Evolutionary conservation across 2,888 invertebrate genomes (phyloP).

Genomic region (Drosophila putrida): DNA sequence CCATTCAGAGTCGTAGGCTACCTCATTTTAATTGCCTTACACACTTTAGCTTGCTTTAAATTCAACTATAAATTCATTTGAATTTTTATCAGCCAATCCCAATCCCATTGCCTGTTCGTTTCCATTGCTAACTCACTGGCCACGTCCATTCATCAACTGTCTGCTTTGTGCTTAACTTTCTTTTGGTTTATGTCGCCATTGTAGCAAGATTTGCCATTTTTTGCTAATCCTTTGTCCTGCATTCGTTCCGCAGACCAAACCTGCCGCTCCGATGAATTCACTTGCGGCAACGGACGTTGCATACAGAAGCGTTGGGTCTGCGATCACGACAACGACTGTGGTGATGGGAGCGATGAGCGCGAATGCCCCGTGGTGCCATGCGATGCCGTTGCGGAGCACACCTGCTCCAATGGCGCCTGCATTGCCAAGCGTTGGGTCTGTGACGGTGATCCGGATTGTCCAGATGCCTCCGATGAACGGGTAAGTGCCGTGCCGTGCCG

Average conservation of each 20-base stretch:
- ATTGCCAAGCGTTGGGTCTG: conserved; percentile 94
- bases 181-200: conserved; percentile 29
- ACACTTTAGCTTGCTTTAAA: neutral
- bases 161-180: conserved; percentile 55
- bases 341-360: conserved; percentile 93
- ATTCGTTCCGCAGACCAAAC: conserved; percentile 90
- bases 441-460: conserved; percentile 95
- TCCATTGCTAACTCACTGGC: conserved; percentile 33
- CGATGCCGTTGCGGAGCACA: conserved; percentile 90
- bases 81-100: conserved; percentile 9
- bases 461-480: conserved; percentile 93
- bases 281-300: conserved; percentile 95
- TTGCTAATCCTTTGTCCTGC: conserved; percentile 49
- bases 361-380: conserved; percentile 91
- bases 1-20: neutral
- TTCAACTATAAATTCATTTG: conserved; percentile 5
- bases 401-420: conserved; percentile 92
- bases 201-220: conserved; percentile 14
- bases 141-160: conserved; percentile 41
- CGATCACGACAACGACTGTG: conserved; percentile 95
- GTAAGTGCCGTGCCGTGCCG: conserved; percentile 85
- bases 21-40: neutral
- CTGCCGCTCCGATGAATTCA: conserved; percentile 96
- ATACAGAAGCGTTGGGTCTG: conserved; percentile 95
- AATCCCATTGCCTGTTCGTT: neutral